Evolutionary conservation across 2,797 vertebrate genomes (phyloP).

Genomic region (Fringilla coelebs): DNA sequence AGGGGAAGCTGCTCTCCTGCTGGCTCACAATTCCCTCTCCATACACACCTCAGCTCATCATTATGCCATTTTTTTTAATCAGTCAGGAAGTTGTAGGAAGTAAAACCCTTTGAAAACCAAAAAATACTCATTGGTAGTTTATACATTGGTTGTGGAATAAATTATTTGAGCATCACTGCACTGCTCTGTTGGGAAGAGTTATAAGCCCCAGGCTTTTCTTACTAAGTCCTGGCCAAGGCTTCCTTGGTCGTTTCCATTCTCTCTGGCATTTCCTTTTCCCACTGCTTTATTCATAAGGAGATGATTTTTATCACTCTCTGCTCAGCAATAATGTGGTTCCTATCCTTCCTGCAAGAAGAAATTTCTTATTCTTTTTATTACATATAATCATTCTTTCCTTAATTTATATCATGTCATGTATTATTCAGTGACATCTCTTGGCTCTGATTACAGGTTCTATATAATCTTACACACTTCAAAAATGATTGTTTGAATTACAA

Average conservation of each 20-base stretch:
- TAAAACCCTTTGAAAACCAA: not conserved
- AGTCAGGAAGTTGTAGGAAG: not conserved
- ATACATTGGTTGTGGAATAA: not conserved
- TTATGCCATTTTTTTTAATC: not conserved
- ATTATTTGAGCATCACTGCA: not conserved
- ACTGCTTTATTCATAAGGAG: slow-evolving; percentile 64
- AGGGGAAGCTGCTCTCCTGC: not conserved
- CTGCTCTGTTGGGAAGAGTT: slow-evolving; percentile 9
- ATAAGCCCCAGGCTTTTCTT: slow-evolving; percentile 34
- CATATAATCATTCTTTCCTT: slow-evolving; percentile 63
- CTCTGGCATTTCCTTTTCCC: slow-evolving; percentile 31
- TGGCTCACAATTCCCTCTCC: not conserved
- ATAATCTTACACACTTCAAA: slow-evolving; percentile 64
- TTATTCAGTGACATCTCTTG: slow-evolving; percentile 71
- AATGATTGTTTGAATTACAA: slow-evolving; percentile 70
- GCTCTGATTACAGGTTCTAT: slow-evolving; percentile 68
- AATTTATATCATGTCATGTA: slow-evolving; percentile 70
- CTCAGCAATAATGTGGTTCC: slow-evolving; percentile 58
- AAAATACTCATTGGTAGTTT: slow-evolving; percentile 18
- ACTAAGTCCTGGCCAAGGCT: slow-evolving; percentile 31
- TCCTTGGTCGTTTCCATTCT: not conserved
- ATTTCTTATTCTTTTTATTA: slow-evolving; percentile 69
- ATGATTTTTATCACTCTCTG: slow-evolving; percentile 62
- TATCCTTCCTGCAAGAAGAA: slow-evolving; percentile 60
- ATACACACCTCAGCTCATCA: not conserved